Evolutionary conservation across 2,888 invertebrate genomes (phyloP).

Genomic region (Muscina levida): DNA sequence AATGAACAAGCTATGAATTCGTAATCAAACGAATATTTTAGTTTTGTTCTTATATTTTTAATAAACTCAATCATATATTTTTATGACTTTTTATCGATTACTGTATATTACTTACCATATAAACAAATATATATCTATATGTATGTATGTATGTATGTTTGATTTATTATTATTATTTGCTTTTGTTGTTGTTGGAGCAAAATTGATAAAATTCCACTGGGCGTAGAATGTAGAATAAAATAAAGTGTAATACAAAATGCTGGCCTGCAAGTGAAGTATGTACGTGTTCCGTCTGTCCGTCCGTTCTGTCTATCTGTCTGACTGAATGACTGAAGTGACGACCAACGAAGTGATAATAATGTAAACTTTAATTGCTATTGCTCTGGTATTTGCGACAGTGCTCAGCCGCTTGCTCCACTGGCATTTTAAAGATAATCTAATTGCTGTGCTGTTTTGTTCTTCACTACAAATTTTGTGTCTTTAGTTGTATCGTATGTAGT

Average conservation of each 20-base stretch:
- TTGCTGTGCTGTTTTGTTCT: neutral
- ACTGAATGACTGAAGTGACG: neutral
- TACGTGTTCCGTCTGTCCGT: slow-evolving; percentile 19
- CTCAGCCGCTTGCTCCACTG: no score
- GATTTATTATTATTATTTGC: neutral
- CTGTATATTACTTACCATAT: no score
- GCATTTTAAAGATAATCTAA: neutral
- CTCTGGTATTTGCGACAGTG: no score
- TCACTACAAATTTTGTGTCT: neutral
- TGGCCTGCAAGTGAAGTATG: neutral
- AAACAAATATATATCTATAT: no score
- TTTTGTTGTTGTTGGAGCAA: slow-evolving; percentile 10
- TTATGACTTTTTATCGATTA: slow-evolving; percentile 49
- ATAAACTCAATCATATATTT: slow-evolving; percentile 41
- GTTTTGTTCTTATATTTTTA: slow-evolving; percentile 43
- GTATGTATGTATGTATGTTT: neutral
- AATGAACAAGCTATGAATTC: slow-evolving; percentile 34
- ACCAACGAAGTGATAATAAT: neutral
- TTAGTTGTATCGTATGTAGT: neutral
- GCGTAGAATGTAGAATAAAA: neutral
- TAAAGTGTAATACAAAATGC: no score
- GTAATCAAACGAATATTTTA: slow-evolving; percentile 33
- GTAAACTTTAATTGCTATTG: neutral
- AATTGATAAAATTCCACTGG: slow-evolving; percentile 54
- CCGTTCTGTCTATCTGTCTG: slow-evolving; percentile 1